Evolutionary conservation across 2,888 invertebrate genomes (phyloP), one percentile per base, ranked within the genome.

Genomic region (Caenorhabditis imperialis): DNA sequence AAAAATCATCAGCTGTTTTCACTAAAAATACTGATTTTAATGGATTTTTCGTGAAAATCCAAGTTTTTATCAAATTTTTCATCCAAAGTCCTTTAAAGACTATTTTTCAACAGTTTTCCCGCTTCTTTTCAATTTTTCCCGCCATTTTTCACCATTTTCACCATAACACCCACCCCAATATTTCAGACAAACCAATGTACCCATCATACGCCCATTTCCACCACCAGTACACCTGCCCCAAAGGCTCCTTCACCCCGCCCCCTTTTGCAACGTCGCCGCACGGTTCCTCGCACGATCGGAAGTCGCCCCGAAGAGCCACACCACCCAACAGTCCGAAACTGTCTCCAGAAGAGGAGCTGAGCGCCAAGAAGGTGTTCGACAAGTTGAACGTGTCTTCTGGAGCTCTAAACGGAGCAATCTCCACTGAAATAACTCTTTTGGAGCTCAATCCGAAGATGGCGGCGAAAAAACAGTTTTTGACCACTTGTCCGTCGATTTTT

Each of bases 181-280:
- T 5, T 51, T 54, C 38, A 58, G 57, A 18, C 18, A 47, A 60
- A n/a, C 25, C 45, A 10, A 53, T 54, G 47, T 74, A 51, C 27
- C 67, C 67, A 10, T 74, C 74, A 1, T 74, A 74, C 37, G 35
- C 74, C 6, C 67, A 67, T 14, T 74, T 74, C 38, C 74, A 74
- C 60, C 74, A 74, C 38, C 74, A 74, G 23, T 74, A 67, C 33
- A 35, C 73, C 3, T 45, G 50, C 18, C 25, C 51, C 3, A 67
- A 61, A 30, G 5, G n/a, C 47, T 22, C 51, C 63, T 6, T 23
- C 16, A 10, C 45, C 45, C 1, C 25, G 3, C 7, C 23, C 16
- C n/a, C 23, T 30, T 12, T 18, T 55, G 8, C n/a, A 35, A n/a
- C 25, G 42, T 7, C 44, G 40, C n/a, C 63, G 47, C 5, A 23